A percentile compares a stretch with the other conserved stretches of the same genome.
Evolutionary conservation across 2,888 invertebrate genomes (phyloP).

Genomic region (Oscheius onirici): DNA sequence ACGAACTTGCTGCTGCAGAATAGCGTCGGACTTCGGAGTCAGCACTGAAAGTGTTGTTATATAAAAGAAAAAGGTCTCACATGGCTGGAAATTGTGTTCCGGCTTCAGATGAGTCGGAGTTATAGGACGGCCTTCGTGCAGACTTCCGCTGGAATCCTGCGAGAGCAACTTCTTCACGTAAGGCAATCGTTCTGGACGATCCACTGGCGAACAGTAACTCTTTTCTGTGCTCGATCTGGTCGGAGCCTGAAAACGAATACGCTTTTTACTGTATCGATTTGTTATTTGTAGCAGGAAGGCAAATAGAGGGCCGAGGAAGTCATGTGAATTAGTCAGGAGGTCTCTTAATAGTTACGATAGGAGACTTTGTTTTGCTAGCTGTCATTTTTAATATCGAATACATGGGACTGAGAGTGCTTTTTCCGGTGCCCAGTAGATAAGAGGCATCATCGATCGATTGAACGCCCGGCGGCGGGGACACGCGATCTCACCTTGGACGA

Average conservation of each 20-base stretch:
- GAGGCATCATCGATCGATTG: slow-evolving; percentile 30
- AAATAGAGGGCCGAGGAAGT: slow-evolving; percentile 17
- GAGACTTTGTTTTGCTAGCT: not conserved
- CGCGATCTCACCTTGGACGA: slow-evolving; percentile 28
- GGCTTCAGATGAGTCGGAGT: slow-evolving; percentile 16
- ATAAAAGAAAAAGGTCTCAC: not conserved
- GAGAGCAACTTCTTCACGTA: slow-evolving; percentile 32
- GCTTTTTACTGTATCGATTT: slow-evolving; percentile 1
- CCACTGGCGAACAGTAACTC: slow-evolving; percentile 26
- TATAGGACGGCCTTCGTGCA: slow-evolving; percentile 14
- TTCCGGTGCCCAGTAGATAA: slow-evolving; percentile 24
- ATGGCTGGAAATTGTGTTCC: slow-evolving; percentile 24
- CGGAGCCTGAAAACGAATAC: slow-evolving; percentile 20
- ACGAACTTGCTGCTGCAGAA: slow-evolving; percentile 40
- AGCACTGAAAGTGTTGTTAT: slow-evolving; percentile 37
- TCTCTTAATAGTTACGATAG: not conserved
- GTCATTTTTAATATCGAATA: not conserved
- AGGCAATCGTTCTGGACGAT: slow-evolving; percentile 28
- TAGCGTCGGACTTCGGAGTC: slow-evolving; percentile 50
- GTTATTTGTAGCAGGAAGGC: not conserved
- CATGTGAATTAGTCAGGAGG: slow-evolving; percentile 12
- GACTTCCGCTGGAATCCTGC: slow-evolving; percentile 25
- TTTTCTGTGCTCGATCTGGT: slow-evolving; percentile 30
- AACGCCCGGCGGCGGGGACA: slow-evolving; percentile 12
- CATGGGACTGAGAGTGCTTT: slow-evolving; percentile 13